Base-by-base conservation (phyloP, 1,140 invertebrate genomes). In the Battus philenor region DNA sequence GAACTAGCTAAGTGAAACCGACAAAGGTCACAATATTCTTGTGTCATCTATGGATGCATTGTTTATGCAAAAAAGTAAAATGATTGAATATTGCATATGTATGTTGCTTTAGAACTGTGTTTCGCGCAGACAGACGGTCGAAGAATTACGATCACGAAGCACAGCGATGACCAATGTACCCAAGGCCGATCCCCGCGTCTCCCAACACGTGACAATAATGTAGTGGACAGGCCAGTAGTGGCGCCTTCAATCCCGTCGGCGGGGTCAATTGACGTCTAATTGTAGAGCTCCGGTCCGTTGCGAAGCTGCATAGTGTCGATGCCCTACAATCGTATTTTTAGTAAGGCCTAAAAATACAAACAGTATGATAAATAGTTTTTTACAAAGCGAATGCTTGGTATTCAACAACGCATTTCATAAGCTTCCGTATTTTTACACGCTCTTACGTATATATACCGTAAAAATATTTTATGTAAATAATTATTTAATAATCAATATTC, bases 261-360 rank as follows among this genome's bases (percentile, higher is more conserved):
- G 56, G 61, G 74, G 74, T 78, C 74, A 78, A 78, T 71, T 78
- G 65, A 61, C 45, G 58, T 59, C 63, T 73, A 75, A 75, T 78
- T 75, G 63, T 62, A 52, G 55, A 67, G 51, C 60, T 50, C 45
- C 51, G 50, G 47, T 34, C 46, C 34, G 45, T 24, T 49, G 49
- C 47, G 44, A 52, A 38, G 39, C 39, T 24, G 12, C 44, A 29
- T 30, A 30, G 44, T 50, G 66, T 62, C 64, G 57, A 50, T 68
- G 62, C 47, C 64, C 64, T 59, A 54, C 33, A 49, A 57, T 49
- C 9, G 33, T 51, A 63, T 59, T 57, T 59, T 57, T 60, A 58
- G 54, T 51, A 38, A 39, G 47, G 36, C 34, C 38, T 47, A 51
- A 51, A 51, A 56, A 56, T 54, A 52, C 41, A 44, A 36, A 50